Evolutionary conservation across 2,113 vertebrate genomes (phyloP), one percentile per base, ranked within the genome.

Genomic region (Turnix velox): DNA sequence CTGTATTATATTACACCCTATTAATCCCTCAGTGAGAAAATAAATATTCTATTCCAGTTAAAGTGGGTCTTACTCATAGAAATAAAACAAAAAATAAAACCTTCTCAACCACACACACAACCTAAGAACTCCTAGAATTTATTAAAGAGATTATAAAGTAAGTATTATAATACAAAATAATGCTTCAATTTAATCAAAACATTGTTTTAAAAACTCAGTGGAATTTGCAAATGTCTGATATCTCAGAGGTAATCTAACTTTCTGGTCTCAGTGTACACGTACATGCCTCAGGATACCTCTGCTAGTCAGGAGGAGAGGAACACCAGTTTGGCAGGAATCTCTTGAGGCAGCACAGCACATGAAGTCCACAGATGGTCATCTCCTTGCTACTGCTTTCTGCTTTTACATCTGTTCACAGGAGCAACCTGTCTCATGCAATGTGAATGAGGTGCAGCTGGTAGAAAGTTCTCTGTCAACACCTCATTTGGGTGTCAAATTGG

Each of bases 11-110:
- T 91, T 58, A 73, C 57, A 28, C n/a, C 58, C 61, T 42, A 88
- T 72, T 91, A 93, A 84, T 75, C 27, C 35, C 27, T 49, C 49
- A 40, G 45, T 66, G 35, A 94, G 71, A 87, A 93, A 89, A 90
- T 68, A 93, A 93, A 93, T 87, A 68, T 40, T 84, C 20, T 72
- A 14, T 13, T 67, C n/a, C 58, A 43, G 42, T 73, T 84, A 84
- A 82, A 77, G 9, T 51, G 19, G 35, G 62, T 89, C 58, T 83
- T 46, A 83, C 51, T 84, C 42, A 66, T 24, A 42, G 45, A 79
- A 94, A 82, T 42, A 91, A 86, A 95, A 35, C 24, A 80, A 49
- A 23, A 28, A 84, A 78, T 81, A 92, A 93, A 93, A 62, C 30
- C 84, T 71, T 71, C 45, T 51, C 45, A 88, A 43, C 27, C 42